Evolutionary conservation across 2,113 vertebrate species (phyloP).

Genomic region (Anarhynchus alexandrinus): DNA sequence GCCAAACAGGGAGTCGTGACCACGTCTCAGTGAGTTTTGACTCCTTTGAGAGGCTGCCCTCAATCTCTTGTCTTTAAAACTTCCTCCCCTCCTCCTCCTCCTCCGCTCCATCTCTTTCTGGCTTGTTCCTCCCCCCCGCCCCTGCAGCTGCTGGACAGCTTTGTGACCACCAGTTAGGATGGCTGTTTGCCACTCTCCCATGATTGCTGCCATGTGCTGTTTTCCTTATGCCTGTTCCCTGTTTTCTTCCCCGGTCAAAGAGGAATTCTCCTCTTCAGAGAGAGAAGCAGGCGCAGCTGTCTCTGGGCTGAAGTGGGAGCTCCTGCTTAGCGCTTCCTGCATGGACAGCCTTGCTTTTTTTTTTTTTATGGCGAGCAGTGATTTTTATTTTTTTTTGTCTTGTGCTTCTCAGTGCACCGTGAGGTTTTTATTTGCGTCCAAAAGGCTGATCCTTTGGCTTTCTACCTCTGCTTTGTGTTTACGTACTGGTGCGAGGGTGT

Average conservation of each 20-base stretch:
- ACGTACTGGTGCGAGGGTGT: not conserved
- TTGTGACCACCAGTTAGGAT: constrained; percentile 54
- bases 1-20: not conserved
- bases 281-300: not conserved
- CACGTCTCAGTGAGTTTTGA: not conserved
- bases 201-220: constrained; percentile 59
- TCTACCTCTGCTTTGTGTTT: not conserved
- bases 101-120: not conserved
- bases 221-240: not conserved
- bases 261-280: not conserved
- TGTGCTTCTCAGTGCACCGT: not conserved
- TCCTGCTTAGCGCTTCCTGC: not conserved
- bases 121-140: not conserved
- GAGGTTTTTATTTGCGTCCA: not conserved
- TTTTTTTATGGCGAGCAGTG: not conserved
- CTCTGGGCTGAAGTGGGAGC: not conserved
- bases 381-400: not conserved
- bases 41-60: not conserved
- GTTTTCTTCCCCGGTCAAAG: not conserved
- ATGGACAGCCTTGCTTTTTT: not conserved
- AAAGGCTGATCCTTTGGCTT: not conserved
- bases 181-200: constrained; percentile 51
- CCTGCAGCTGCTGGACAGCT: constrained; percentile 51
- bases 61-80: not conserved
- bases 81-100: constrained; percentile 40